Base-by-base conservation (phyloP, 2,888 invertebrate species). In the Leptinotarsa rubiginosa region DNA sequence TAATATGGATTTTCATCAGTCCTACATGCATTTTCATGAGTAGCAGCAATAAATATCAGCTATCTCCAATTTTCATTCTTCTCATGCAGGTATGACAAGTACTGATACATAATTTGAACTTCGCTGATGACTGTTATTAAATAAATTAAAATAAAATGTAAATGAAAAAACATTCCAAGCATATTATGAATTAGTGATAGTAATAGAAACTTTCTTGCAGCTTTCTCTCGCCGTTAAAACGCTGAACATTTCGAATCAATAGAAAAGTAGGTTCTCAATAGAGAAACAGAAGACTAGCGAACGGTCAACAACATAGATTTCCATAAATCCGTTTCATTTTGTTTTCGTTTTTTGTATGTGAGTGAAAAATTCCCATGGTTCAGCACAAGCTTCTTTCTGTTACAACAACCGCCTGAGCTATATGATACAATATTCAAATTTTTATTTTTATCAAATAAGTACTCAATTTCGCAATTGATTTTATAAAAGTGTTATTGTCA, bases 181-280 rank as follows among this genome's bases (percentile, higher is more conserved):
- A 71, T 74, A 70, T 74, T 69, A 72, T 74, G 66, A 81, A 80
- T 81, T 81, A 82, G 81, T 78, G 79, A 81, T 78, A 81, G 78
- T 78, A 54, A 68, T 77, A 77, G 78, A 78, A 82, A 82, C 79
- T 82, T 81, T 80, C 78, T 70, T 79, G 69, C 59, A 76, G 81
- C 82, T 82, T 82, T 82, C 82, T 81, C 82, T 74, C 65, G 31
- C 22, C 69, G 77, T 74, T 75, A 65, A 62, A 62, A 75, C 77
- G 72, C 78, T 76, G 74, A 78, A 78, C 79, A 79, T 75, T 77
- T 74, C 72, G 74, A 77, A 76, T 78, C 76, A 68, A 78, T 78
- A 77, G 79, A 80, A 80, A 81, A 80, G 81, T 81, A 81, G 81
- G 81, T 79, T 79, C 78, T 78, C 76, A 73, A 67, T 73, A 75